Evolutionary conservation across 53 echinoderm and acorn worm species (phyloP).

Genomic region (Mesocentrotus franciscanus): DNA sequence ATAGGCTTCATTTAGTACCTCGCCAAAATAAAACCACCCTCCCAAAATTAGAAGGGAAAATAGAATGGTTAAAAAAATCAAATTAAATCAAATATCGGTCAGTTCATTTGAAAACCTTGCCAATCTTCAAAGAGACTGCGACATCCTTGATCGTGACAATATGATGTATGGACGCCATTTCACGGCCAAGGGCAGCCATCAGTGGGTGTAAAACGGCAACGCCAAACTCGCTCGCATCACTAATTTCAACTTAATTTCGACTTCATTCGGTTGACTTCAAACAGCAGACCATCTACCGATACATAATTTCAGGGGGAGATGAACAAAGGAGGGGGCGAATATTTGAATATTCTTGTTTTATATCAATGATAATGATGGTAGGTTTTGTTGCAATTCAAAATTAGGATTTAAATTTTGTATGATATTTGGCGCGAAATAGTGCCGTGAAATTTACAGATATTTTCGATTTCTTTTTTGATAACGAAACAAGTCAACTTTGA

Average conservation of each 20-base stretch:
- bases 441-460: too few relatives aligned
- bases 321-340: neutral
- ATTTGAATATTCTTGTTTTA: too few relatives aligned
- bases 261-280: neutral
- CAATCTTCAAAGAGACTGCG: slow-evolving; percentile 21
- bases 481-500: slow-evolving; percentile 28
- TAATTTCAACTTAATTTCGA: slow-evolving; percentile 19
- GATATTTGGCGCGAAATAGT: too few relatives aligned
- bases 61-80: neutral
- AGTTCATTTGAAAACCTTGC: neutral
- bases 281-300: neutral
- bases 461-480: neutral
- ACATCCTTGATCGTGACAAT: neutral
- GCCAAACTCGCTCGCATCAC: neutral
- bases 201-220: slow-evolving; percentile 22
- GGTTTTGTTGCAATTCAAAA: too few relatives aligned
- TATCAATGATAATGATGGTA: too few relatives aligned
- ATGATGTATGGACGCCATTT: slow-evolving; percentile 42
- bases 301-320: neutral
- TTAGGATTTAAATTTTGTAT: too few relatives aligned
- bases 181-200: slow-evolving; percentile 32
- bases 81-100: slow-evolving; percentile 13
- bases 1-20: neutral
- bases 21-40: neutral
- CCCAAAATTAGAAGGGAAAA: neutral